phyloP scores from a whole-genome alignment of 2,113 vertebrate genomes.

The Tauraco erythrolophus region DNA sequence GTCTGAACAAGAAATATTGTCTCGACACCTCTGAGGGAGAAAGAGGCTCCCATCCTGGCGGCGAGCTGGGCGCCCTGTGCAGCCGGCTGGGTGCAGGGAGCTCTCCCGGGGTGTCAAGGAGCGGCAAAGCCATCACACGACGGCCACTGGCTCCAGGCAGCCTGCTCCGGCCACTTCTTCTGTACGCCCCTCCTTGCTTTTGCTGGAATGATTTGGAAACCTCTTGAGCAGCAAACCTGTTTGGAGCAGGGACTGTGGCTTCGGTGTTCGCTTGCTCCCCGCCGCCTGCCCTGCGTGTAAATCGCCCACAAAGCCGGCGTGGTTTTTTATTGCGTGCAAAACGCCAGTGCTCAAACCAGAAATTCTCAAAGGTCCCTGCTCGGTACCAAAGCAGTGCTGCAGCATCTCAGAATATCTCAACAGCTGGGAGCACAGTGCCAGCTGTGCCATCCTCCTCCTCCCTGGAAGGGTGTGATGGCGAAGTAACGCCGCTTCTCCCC shows the following conservation, averaged over 20 bases:
- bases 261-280: not conserved
- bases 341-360: fast-evolving
- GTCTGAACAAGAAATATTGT: not conserved
- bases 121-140: not conserved
- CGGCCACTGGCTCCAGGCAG: fast-evolving
- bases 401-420: not conserved
- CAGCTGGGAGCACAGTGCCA: not conserved
- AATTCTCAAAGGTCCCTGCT: not conserved
- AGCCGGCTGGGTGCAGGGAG: fast-evolving
- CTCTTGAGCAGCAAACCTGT: not conserved
- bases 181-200: not conserved
- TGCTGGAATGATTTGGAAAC: not conserved
- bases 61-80: not conserved
- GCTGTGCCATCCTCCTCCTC: not conserved
- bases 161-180: not conserved
- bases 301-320: not conserved
- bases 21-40: not conserved
- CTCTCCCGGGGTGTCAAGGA: not conserved
- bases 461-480: not conserved
- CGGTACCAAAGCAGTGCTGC: not conserved
- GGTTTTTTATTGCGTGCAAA: not conserved
- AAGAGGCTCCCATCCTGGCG: not conserved
- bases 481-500: fast-evolving
- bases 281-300: fast-evolving
- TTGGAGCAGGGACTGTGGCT: not conserved